Base-by-base conservation (phyloP, 2,888 invertebrate genomes). In the Lepidocyrtoides sp. region DNA sequence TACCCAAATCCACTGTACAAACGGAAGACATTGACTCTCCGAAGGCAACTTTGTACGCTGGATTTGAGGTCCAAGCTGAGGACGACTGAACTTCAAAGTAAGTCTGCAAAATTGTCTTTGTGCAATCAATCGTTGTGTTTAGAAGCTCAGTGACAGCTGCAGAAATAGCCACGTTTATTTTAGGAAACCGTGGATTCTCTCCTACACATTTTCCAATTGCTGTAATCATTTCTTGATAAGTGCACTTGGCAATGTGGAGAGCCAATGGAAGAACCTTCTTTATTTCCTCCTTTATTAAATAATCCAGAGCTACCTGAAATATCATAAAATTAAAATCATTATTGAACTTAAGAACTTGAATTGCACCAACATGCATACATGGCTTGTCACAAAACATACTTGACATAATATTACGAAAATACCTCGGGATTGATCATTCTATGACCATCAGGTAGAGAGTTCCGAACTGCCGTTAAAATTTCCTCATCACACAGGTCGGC, bases 241-340 rank as follows among this genome's bases (percentile, higher is more conserved):
- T 23, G 10, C n/a, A 26, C 1, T 29, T 51, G 29, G 66, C 26
- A 1, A 41, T 57, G 0, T 48, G 63, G 14, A 26, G 36, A 10
- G 82, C 41, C 10, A 83, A 3, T 0, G 82, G 63, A 5, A 32
- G 17, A 26, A 66, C 0, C 29, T 44, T 83, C 23, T 60, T 63
- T 5, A 83, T 44, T 83, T 83, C 82, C 66, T 63, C 44, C 1
- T 36, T 20, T 1, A 83, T 48, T 14, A 83, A 63, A n/a, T 83
- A 41, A 2, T 63, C 17, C 23, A 83, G n/a, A 0, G 82, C 44
- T 4, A 63, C 63, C 77, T 77, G 17, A 48, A n/a, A n/a, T 36
- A n/a, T n/a, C n/a, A n/a, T n/a, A n/a, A n/a, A n/a, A n/a, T n/a
- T n/a, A n/a, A n/a, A n/a, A n/a, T n/a, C n/a, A n/a, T n/a, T n/a